Conservation (phyloP, 1,140 invertebrate species). For the Pentalonia nigronervosa region DNA sequence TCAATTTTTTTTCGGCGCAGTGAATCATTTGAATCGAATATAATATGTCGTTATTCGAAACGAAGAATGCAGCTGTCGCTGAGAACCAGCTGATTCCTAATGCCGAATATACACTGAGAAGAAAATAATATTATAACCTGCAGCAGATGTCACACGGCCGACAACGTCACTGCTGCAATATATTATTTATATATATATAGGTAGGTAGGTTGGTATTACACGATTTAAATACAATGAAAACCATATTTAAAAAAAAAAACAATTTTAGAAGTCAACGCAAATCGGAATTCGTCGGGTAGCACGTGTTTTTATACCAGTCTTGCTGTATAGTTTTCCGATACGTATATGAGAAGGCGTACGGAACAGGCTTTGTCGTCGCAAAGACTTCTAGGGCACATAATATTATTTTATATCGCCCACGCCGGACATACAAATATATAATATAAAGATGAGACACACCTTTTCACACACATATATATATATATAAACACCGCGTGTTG, state of each 20-base stretch:
- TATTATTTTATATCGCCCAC: constrained; percentile 42
- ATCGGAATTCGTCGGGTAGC: neutral
- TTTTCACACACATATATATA: constrained; percentile 24
- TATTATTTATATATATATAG: neutral
- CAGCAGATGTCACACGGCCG: constrained; percentile 20
- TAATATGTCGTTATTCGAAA: neutral
- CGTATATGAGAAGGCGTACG: neutral
- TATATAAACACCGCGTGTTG: neutral
- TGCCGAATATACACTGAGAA: neutral
- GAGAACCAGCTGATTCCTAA: neutral
- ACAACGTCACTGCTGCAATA: neutral
- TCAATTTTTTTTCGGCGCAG: constrained; percentile 27
- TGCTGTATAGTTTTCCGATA: neutral
- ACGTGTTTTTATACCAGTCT: neutral
- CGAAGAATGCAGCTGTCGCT: neutral
- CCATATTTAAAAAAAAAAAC: constrained; percentile 1
- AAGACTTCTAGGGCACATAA: constrained; percentile 29
- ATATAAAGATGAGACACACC: constrained; percentile 47
- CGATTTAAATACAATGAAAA: constrained; percentile 22
- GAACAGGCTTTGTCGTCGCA: constrained; percentile 23
- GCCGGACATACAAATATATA: neutral
- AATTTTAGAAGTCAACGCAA: constrained; percentile 16
- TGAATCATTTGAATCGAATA: constrained; percentile 18
- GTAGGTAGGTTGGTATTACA: neutral
- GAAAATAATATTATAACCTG: neutral